These are phyloP conservation scores for Sitobion miscanthi DNA, from an alignment of 1,140 invertebrate genomes.

Conservation along the genomic window DNA sequence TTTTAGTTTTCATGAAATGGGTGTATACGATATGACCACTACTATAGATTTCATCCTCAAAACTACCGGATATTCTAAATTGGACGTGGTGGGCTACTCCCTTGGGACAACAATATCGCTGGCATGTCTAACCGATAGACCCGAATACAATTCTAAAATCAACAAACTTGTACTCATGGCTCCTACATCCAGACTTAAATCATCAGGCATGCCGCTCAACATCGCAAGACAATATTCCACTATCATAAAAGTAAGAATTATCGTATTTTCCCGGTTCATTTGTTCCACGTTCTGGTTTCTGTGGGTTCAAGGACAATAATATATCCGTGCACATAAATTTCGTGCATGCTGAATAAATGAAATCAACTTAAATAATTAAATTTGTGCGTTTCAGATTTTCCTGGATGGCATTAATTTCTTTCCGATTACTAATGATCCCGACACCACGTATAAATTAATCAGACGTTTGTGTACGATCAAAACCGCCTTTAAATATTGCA, in stretches of 20 bases:
- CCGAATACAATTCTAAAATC: slow-evolving; percentile 68
- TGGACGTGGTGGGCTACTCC: slow-evolving; percentile 71
- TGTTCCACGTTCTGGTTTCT: neutral
- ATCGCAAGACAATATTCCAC: neutral
- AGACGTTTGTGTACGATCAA: neutral
- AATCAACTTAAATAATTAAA: neutral
- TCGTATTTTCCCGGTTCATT: neutral
- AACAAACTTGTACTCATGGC: slow-evolving; percentile 66
- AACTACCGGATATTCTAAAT: slow-evolving; percentile 61
- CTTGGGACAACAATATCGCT: slow-evolving; percentile 71
- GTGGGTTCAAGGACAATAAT: too few relatives aligned
- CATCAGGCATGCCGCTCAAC: neutral
- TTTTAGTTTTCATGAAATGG: slow-evolving; percentile 67
- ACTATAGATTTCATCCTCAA: slow-evolving; percentile 66
- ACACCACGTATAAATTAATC: slow-evolving; percentile 1
- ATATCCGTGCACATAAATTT: neutral
- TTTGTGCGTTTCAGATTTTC: slow-evolving; percentile 3
- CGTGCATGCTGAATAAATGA: neutral
- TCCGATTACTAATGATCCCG: slow-evolving; percentile 27
- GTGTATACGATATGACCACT: slow-evolving; percentile 68
- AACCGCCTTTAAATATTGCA: neutral
- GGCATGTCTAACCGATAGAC: slow-evolving; percentile 64
- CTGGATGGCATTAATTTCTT: neutral
- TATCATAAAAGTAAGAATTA: neutral
- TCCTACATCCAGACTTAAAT: slow-evolving; percentile 64